phyloP scores from a whole-genome alignment of 2,888 invertebrate genomes.

The Peribatodes rhomboidaria region DNA sequence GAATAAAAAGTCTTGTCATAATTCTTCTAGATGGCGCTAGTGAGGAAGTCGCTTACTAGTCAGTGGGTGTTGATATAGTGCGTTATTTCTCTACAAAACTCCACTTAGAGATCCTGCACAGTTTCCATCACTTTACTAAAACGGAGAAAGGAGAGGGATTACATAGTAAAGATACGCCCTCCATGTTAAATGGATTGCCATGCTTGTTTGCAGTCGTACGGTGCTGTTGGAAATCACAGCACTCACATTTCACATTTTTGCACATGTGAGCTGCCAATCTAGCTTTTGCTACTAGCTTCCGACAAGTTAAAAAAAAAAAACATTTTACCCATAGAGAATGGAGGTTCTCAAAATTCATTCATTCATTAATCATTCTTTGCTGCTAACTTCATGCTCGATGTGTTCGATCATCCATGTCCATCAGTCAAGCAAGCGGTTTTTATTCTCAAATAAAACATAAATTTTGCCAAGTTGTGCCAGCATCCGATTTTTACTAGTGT shows the following conservation, averaged over 20 bases:
- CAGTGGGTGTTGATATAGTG: too few relatives aligned
- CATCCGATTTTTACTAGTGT: conserved; percentile 67
- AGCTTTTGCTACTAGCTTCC: not conserved
- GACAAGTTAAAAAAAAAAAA: not conserved
- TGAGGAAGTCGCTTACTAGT: too few relatives aligned
- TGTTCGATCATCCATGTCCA: conserved; percentile 77
- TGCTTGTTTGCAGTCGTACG: too few relatives aligned
- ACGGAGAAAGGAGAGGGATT: too few relatives aligned
- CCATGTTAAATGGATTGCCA: too few relatives aligned
- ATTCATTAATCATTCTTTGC: conserved; percentile 51
- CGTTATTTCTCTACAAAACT: too few relatives aligned
- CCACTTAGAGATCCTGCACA: too few relatives aligned
- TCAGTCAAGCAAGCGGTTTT: conserved; percentile 82
- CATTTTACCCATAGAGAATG: not conserved
- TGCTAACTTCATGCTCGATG: conserved; percentile 76
- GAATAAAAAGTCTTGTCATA: too few relatives aligned
- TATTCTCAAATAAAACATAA: conserved; percentile 74
- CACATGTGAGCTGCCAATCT: not conserved
- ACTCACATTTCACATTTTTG: not conserved
- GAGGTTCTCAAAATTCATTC: not conserved
- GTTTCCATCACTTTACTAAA: too few relatives aligned
- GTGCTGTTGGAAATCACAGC: too few relatives aligned
- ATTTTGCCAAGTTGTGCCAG: conserved; percentile 76
- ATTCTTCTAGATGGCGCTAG: too few relatives aligned
- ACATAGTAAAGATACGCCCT: too few relatives aligned